Evolutionary conservation across 2,797 vertebrate genomes (phyloP).

Genomic region (Gambusia yucatana): DNA sequence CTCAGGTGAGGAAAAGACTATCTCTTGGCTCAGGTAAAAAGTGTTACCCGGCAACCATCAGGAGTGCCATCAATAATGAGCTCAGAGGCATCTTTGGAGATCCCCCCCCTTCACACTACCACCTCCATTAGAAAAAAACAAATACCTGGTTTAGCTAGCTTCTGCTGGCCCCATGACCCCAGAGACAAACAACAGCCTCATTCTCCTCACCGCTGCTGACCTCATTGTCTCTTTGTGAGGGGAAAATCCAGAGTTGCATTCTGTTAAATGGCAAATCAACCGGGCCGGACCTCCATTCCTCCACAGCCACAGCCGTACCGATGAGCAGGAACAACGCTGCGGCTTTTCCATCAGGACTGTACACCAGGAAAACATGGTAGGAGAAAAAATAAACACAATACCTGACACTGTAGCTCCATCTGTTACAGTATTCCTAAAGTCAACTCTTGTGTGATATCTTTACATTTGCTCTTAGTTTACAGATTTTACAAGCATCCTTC

Average conservation of each 20-base stretch:
- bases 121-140: slow-evolving; percentile 61
- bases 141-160: slow-evolving; percentile 74
- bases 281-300: slow-evolving; percentile 59
- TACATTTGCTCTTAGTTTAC: slow-evolving; percentile 10
- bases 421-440: slow-evolving; percentile 7
- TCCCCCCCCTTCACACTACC: slow-evolving; percentile 27
- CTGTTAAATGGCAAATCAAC: slow-evolving; percentile 77
- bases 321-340: slow-evolving; percentile 63
- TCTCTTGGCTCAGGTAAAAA: slow-evolving; percentile 74
- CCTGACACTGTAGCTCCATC: slow-evolving; percentile 30
- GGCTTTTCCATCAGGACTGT: slow-evolving; percentile 42
- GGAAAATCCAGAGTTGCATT: slow-evolving; percentile 86
- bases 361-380: slow-evolving; percentile 79
- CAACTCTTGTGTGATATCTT: slow-evolving; percentile 8
- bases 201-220: slow-evolving; percentile 85
- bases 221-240: slow-evolving; percentile 87
- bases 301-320: slow-evolving; percentile 52
- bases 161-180: slow-evolving; percentile 77
- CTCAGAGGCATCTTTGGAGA: slow-evolving; percentile 80
- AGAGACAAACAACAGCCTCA: slow-evolving; percentile 84
- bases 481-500: slow-evolving; percentile 20
- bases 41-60: slow-evolving; percentile 71
- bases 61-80: slow-evolving; percentile 69
- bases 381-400: slow-evolving; percentile 26
- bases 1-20: slow-evolving; percentile 61